phyloP scores from a whole-genome alignment of 2,888 invertebrate species.

The Ceratothoa steindachneri region DNA sequence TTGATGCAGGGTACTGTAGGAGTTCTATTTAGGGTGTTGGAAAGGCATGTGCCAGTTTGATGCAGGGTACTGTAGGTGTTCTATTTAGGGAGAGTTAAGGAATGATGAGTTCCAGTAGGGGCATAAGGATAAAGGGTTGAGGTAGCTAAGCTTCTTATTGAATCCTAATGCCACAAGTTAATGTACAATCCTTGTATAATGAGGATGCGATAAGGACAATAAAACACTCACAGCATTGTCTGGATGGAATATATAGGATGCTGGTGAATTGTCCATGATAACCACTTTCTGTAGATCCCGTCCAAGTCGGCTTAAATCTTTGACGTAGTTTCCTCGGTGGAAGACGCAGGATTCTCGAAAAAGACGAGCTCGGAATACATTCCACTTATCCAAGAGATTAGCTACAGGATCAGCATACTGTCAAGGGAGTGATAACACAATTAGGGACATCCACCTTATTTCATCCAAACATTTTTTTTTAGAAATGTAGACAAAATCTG shows the following conservation, averaged over 20 bases:
- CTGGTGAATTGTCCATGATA: constrained; percentile 99
- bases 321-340: constrained; percentile 97
- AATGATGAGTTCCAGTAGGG: too few relatives aligned
- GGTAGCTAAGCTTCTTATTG: too few relatives aligned
- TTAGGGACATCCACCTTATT: neutral
- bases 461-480: neutral
- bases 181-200: too few relatives aligned
- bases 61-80: too few relatives aligned
- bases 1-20: too few relatives aligned
- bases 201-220: too few relatives aligned
- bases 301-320: constrained; percentile 93
- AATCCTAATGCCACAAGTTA: too few relatives aligned
- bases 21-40: too few relatives aligned
- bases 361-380: constrained; percentile 88
- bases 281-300: constrained; percentile 93
- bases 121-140: too few relatives aligned
- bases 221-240: constrained; percentile 88
- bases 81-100: too few relatives aligned
- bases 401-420: constrained; percentile 99
- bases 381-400: constrained; percentile 95
- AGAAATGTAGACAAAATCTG: too few relatives aligned
- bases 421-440: neutral
- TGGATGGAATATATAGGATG: constrained; percentile 99
- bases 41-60: too few relatives aligned
- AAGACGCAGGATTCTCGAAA: constrained; percentile 99